These are phyloP conservation scores for Gymnocephalus cernua DNA, from an alignment of 2,113 vertebrate genomes.

Conservation along the genomic window DNA sequence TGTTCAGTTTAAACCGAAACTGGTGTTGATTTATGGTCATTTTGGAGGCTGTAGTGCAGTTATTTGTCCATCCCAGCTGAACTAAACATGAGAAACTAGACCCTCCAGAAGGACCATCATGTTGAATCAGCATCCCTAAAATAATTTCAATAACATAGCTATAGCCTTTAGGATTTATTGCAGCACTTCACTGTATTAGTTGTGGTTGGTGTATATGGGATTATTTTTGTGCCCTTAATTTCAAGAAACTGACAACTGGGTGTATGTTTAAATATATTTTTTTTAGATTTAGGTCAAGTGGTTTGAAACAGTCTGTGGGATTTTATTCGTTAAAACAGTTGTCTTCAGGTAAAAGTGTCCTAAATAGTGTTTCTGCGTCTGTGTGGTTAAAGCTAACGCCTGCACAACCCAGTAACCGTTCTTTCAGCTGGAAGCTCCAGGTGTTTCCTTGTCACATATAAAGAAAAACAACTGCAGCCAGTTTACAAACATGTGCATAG, in stretches of 20 bases:
- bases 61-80: background rate
- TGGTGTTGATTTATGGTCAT: background rate
- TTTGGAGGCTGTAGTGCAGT: background rate
- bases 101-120: background rate
- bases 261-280: background rate
- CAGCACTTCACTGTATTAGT: background rate
- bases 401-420: constrained; percentile 55
- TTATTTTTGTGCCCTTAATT: too few relatives aligned
- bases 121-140: background rate
- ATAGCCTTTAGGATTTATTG: background rate
- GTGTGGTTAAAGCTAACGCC: constrained; percentile 15
- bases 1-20: background rate
- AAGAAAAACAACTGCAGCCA: background rate
- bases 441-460: constrained; percentile 70
- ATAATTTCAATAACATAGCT: background rate
- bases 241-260: background rate
- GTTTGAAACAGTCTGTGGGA: background rate
- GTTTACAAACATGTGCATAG: background rate
- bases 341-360: background rate
- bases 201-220: background rate
- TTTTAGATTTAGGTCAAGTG: background rate
- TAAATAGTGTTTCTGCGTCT: background rate
- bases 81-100: background rate
- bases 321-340: background rate
- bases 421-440: constrained; percentile 55